Evolutionary conservation across 1,140 invertebrate species (phyloP).

Genomic region (Drosophila tani): DNA sequence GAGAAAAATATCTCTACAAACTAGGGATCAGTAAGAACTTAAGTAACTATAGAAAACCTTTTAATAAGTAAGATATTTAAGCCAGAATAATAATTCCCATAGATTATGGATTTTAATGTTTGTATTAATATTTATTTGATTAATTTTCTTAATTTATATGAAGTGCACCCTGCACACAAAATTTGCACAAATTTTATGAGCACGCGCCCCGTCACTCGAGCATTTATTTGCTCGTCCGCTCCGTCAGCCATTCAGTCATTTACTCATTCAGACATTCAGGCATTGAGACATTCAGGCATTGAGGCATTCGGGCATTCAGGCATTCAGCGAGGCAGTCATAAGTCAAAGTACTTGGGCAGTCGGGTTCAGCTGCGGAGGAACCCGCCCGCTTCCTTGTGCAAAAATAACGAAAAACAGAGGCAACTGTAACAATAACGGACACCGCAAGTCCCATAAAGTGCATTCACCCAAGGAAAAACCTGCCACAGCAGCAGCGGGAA

Average conservation of each 20-base stretch:
- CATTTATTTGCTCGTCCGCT: conserved; percentile 8
- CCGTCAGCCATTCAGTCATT: not conserved
- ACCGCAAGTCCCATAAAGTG: conserved; percentile 66
- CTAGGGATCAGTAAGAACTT: not conserved
- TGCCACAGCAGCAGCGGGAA: conserved; percentile 18
- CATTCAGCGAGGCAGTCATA: conserved; percentile 29
- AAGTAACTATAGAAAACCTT: too few relatives aligned
- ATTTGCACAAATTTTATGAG: conserved; percentile 11
- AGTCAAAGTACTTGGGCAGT: conserved; percentile 44
- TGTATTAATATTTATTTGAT: not conserved
- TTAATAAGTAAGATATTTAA: not conserved
- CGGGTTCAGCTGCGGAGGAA: conserved; percentile 26
- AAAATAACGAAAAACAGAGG: conserved; percentile 38
- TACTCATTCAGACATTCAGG: not conserved
- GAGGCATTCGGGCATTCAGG: conserved; percentile 8
- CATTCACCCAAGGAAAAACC: conserved; percentile 67
- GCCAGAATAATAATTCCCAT: accelerated
- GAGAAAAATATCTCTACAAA: not conserved
- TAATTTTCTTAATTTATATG: not conserved
- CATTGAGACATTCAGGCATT: conserved; percentile 5
- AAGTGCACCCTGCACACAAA: not conserved
- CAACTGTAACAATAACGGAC: conserved; percentile 53
- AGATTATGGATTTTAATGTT: too few relatives aligned
- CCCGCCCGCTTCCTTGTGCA: conserved; percentile 20
- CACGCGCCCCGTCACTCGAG: conserved; percentile 8